These are phyloP conservation scores for Polyommatus iphigenia DNA, from an alignment of 2,888 invertebrate species.

Conservation along the genomic window DNA sequence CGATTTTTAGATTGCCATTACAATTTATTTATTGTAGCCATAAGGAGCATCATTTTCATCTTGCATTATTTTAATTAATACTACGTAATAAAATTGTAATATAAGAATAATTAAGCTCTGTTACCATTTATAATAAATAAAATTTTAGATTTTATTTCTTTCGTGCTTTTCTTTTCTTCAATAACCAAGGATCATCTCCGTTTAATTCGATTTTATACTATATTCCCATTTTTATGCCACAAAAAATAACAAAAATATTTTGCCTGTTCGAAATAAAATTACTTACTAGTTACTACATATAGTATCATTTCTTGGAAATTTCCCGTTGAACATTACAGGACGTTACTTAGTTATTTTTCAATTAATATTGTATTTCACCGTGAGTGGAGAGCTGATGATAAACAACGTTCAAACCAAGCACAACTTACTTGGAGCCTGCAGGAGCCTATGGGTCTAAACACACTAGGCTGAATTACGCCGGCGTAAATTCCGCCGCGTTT, in stretches of 20 bases:
- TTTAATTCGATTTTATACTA: background rate
- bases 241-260: background rate
- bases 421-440: background rate
- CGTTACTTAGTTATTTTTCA: background rate
- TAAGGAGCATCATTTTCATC: slow-evolving; percentile 44
- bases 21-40: slow-evolving; percentile 64
- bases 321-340: background rate
- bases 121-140: slow-evolving; percentile 56
- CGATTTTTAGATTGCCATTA: slow-evolving; percentile 51
- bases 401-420: background rate
- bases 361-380: background rate
- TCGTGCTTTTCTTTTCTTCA: background rate
- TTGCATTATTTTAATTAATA: slow-evolving; percentile 42
- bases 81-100: slow-evolving; percentile 35
- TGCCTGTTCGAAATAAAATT: background rate
- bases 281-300: background rate
- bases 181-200: background rate
- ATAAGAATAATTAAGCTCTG: slow-evolving; percentile 49
- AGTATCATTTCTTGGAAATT: background rate
- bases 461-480: too few species aligned
- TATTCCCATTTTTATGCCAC: background rate
- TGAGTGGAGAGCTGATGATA: background rate
- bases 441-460: too few species aligned
- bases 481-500: too few species aligned
- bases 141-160: slow-evolving; percentile 37